Evolutionary conservation across 53 echinoderm and acorn worm genomes (phyloP).

Genomic region (Patiria pectinifera): DNA sequence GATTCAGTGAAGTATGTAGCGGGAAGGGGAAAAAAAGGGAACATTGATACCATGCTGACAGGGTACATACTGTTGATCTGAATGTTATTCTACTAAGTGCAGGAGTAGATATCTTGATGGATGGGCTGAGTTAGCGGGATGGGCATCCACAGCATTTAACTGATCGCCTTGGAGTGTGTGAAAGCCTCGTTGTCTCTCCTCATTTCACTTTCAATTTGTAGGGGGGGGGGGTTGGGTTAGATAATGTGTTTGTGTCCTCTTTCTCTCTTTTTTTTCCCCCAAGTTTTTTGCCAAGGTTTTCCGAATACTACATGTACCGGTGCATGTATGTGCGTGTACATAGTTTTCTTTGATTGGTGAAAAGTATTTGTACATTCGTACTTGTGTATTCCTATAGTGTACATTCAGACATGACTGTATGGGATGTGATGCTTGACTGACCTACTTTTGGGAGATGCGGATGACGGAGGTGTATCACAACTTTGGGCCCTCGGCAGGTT

Average conservation of each 20-base stretch:
- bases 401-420: too few species aligned
- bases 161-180: conserved; percentile 13
- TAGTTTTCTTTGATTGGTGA: too few species aligned
- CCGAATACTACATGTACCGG: neutral
- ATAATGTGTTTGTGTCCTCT: neutral
- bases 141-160: conserved; percentile 36
- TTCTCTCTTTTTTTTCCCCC: neutral
- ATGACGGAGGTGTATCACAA: too few species aligned
- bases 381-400: too few species aligned
- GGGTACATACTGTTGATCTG: conserved; percentile 21
- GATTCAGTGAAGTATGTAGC: neutral
- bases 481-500: too few species aligned
- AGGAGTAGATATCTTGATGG: conserved; percentile 47
- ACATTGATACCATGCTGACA: conserved; percentile 6
- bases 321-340: too few species aligned
- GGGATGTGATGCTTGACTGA: too few species aligned
- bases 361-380: too few species aligned
- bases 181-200: conserved; percentile 9
- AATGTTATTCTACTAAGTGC: conserved; percentile 38
- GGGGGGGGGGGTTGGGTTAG: neutral
- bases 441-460: too few species aligned
- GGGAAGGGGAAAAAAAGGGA: neutral
- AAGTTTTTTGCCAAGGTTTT: neutral
- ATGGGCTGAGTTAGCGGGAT: neutral
- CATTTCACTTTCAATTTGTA: neutral